These are phyloP conservation scores for Melopsittacus undulatus DNA, from an alignment of 2,797 vertebrate genomes.

Conservation along the genomic window DNA sequence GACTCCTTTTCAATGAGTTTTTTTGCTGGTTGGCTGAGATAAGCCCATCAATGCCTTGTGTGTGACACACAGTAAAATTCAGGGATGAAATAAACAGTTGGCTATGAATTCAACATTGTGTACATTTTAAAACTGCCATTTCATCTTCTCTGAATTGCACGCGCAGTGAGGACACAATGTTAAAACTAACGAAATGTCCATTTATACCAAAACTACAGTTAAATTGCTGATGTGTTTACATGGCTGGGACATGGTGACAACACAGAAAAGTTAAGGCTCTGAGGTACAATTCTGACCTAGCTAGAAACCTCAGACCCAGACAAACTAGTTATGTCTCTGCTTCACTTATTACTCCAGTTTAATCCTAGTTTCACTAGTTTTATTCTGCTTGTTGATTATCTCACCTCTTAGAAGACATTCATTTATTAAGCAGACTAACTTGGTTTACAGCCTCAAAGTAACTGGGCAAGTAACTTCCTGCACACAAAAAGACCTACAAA, in stretches of 20 bases:
- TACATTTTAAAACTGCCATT: not conserved
- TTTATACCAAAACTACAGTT: not conserved
- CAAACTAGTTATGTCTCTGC: not conserved
- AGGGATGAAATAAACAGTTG: not conserved
- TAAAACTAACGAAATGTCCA: not conserved
- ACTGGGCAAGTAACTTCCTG: not conserved
- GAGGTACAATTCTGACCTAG: not conserved
- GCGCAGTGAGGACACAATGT: not conserved
- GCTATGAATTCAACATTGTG: not conserved
- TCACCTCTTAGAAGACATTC: not conserved
- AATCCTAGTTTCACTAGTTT: not conserved
- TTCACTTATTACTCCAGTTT: not conserved
- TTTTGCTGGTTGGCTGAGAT: not conserved
- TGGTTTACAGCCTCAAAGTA: not conserved
- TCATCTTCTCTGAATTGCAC: not conserved
- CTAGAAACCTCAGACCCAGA: not conserved
- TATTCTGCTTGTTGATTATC: not conserved
- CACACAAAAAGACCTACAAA: not conserved
- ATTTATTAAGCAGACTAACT: slow-evolving; percentile 5
- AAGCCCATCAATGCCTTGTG: not conserved
- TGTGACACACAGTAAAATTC: not conserved
- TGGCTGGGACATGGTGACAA: not conserved
- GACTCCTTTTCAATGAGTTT: not conserved
- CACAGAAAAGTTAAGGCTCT: not conserved
- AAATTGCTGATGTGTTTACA: not conserved